Percentiles rank a stretch among this genome's conserved stretches.
phyloP scores from a whole-genome alignment of 2,797 vertebrate species.

The Spinibarbus caldwelli region DNA sequence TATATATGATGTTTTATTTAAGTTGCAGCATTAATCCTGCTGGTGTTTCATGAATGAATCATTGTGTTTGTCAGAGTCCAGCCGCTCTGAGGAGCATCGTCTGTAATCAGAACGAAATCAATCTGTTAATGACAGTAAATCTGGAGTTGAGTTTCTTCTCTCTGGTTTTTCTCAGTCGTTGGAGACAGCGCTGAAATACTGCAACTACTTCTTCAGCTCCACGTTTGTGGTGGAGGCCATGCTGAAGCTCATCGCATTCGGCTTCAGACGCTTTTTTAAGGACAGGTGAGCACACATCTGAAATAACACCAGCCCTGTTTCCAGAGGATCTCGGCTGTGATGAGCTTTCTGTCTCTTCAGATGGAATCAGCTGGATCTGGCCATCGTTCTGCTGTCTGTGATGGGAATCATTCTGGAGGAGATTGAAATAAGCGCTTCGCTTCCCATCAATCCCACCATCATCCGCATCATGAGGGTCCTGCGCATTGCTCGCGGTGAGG shows the following conservation, averaged over 20 bases:
- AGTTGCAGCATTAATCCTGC: not conserved
- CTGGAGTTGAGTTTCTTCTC: not conserved
- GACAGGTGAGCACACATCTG: constrained; percentile 80
- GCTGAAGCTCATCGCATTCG: constrained; percentile 93
- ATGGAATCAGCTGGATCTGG: constrained; percentile 95
- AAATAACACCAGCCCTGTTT: not conserved
- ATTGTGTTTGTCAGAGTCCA: not conserved
- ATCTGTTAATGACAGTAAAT: not conserved
- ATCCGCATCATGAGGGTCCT: constrained; percentile 97
- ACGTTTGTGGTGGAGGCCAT: constrained; percentile 94
- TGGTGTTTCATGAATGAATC: not conserved
- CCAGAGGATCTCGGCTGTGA: not conserved
- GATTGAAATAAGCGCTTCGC: constrained; percentile 92
- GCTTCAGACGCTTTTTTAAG: constrained; percentile 94
- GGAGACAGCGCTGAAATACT: constrained; percentile 91
- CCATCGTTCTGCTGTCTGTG: constrained; percentile 92
- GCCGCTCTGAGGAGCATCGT: not conserved
- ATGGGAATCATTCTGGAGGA: constrained; percentile 96
- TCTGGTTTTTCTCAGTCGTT: constrained; percentile 79
- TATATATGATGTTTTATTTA: no score
- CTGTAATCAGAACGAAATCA: not conserved
- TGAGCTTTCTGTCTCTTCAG: constrained; percentile 65
- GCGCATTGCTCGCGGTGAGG: constrained; percentile 88
- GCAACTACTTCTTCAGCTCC: constrained; percentile 96
- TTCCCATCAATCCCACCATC: constrained; percentile 96